These are phyloP conservation scores for Otolemur garnettii DNA, from an alignment of 2,113 vertebrate species.

Conservation along the genomic window DNA sequence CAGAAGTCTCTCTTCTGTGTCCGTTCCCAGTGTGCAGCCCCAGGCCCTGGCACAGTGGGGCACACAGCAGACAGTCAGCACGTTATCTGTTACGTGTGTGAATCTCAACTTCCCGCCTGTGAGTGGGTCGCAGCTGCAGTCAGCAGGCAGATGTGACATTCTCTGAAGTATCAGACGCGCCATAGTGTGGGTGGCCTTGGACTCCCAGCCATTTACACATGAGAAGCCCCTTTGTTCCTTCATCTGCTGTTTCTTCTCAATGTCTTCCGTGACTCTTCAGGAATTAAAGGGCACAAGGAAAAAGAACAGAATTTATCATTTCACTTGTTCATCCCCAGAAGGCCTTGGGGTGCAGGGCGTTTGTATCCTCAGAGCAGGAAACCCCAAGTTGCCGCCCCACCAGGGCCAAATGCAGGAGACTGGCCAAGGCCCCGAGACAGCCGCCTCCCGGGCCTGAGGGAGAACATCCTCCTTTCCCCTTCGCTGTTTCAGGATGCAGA, in stretches of 20 bases:
- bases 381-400: too few species aligned
- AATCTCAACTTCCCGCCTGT: neutral
- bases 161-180: neutral
- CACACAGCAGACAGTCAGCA: rapidly evolving
- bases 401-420: neutral
- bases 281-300: neutral
- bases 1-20: neutral
- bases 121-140: too few species aligned
- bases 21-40: rapidly evolving
- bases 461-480: neutral
- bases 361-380: neutral
- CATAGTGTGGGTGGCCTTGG: neutral
- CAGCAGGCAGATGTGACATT: neutral
- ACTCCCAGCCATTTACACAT: rapidly evolving
- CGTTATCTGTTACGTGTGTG: rapidly evolving
- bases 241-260: neutral
- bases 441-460: neutral
- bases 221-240: neutral
- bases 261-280: neutral
- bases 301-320: neutral
- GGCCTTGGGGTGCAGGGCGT: too few species aligned
- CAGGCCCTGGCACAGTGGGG: neutral
- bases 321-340: neutral
- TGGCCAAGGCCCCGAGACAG: rapidly evolving
- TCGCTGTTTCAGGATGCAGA: neutral